Conservation (phyloP, 2,797 vertebrate genomes). For the Eulemur albifrons region DNA sequence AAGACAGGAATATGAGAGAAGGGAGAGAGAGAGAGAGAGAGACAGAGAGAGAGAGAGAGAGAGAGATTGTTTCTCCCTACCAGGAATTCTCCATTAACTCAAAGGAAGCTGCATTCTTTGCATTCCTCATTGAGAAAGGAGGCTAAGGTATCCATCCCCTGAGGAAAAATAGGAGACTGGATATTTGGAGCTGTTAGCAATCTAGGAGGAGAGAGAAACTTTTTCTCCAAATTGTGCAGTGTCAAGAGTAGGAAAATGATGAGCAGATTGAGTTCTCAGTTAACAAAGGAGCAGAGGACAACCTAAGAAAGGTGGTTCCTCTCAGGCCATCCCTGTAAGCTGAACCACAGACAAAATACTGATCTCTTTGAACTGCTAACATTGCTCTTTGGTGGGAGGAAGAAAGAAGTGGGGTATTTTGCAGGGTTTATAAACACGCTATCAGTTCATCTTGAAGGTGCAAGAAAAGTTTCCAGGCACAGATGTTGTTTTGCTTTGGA, state of each 20-base stretch:
- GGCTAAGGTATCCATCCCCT: not conserved
- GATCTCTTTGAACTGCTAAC: not conserved
- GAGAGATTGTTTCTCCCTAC: not conserved
- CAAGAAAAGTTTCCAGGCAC: not conserved
- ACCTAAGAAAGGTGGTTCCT: not conserved
- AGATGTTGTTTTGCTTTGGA: slow-evolving; percentile 24
- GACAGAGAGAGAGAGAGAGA: not conserved
- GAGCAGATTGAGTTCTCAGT: not conserved
- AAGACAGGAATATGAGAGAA: not conserved
- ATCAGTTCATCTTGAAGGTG: not conserved
- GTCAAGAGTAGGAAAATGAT: not conserved
- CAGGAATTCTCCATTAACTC: not conserved
- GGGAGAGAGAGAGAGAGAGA: not conserved
- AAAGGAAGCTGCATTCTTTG: not conserved
- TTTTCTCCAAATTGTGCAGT: not conserved
- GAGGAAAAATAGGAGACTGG: not conserved
- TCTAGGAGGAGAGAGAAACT: not conserved
- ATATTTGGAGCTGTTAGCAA: not conserved
- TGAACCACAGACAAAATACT: not conserved
- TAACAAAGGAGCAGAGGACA: not conserved
- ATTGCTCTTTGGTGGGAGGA: not conserved
- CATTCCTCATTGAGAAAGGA: slow-evolving; percentile 32
- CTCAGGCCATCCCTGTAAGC: not conserved
- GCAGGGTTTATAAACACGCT: not conserved
- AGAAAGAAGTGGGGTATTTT: too few relatives aligned